These are phyloP conservation scores for Ecdyonurus torrentis DNA, from an alignment of 2,888 invertebrate species.

Conservation along the genomic window DNA sequence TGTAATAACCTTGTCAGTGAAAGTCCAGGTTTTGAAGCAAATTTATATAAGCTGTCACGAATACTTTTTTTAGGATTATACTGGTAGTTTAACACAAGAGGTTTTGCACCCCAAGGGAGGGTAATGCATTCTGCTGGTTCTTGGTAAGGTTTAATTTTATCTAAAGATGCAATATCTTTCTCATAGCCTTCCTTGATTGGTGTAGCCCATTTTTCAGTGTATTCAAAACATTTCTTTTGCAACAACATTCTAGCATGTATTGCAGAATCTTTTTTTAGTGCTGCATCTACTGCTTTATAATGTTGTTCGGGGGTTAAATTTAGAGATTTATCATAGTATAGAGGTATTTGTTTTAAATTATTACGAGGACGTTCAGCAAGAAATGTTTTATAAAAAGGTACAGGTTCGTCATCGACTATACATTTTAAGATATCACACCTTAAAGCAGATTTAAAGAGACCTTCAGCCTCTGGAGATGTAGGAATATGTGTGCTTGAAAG, in stretches of 20 bases:
- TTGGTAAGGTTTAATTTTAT: neutral
- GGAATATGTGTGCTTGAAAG: neutral
- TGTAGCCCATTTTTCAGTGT: neutral
- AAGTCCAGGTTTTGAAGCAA: too few species aligned
- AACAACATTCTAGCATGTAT: neutral
- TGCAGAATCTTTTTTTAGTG: neutral
- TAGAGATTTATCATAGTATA: neutral
- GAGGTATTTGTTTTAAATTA: neutral
- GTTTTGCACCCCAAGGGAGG: neutral
- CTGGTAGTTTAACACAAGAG: neutral
- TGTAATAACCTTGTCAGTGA: too few species aligned
- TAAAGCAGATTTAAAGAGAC: too few species aligned
- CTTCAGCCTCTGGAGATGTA: too few species aligned
- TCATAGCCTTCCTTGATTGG: neutral
- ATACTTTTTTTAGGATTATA: too few species aligned
- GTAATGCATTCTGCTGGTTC: neutral
- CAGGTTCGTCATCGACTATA: neutral
- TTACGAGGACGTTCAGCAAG: neutral
- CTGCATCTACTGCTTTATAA: neutral
- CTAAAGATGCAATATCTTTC: neutral
- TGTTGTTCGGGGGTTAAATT: neutral
- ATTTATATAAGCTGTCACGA: too few species aligned
- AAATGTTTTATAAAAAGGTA: neutral
- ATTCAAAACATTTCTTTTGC: neutral
- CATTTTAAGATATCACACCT: neutral